Evolutionary conservation across 1,140 invertebrate species (phyloP).

Genomic region (Bilobella aurantiaca): DNA sequence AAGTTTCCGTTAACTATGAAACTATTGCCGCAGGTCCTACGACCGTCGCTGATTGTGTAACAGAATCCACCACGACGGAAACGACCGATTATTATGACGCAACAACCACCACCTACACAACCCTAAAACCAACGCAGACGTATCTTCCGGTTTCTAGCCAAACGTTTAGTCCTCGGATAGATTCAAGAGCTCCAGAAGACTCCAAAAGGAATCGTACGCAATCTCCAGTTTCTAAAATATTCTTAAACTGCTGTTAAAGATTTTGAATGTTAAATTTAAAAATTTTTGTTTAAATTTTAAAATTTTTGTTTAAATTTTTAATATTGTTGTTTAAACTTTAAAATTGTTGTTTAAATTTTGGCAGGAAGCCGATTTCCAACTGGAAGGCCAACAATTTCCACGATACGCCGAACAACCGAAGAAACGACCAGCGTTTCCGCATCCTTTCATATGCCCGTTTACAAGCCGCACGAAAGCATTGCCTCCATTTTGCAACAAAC

Average conservation of each 20-base stretch:
- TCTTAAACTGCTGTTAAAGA: too few relatives aligned
- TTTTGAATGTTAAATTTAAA: too few relatives aligned
- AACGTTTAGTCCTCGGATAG: background rate
- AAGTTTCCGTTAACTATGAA: too few relatives aligned
- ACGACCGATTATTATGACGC: background rate
- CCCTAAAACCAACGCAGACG: background rate
- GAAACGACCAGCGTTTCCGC: background rate
- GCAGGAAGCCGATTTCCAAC: constrained; percentile 25
- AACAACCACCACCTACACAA: background rate
- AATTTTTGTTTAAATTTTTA: too few relatives aligned
- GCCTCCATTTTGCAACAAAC: background rate
- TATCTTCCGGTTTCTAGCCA: background rate
- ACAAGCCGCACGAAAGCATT: constrained; percentile 4
- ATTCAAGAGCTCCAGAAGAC: background rate
- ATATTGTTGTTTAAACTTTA: background rate
- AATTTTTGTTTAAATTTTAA: too few relatives aligned
- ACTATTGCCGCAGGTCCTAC: constrained; percentile 13
- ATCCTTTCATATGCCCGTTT: constrained; percentile 17
- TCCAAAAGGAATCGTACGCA: background rate
- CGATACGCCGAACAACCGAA: constrained; percentile 2
- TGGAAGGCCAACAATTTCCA: constrained; percentile 22
- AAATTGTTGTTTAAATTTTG: background rate
- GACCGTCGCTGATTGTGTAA: constrained; percentile 23
- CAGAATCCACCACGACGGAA: constrained; percentile 6
- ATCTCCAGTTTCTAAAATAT: too few relatives aligned